Conservation (phyloP, 2,797 vertebrate genomes). For the Cottoperca gobio region DNA sequence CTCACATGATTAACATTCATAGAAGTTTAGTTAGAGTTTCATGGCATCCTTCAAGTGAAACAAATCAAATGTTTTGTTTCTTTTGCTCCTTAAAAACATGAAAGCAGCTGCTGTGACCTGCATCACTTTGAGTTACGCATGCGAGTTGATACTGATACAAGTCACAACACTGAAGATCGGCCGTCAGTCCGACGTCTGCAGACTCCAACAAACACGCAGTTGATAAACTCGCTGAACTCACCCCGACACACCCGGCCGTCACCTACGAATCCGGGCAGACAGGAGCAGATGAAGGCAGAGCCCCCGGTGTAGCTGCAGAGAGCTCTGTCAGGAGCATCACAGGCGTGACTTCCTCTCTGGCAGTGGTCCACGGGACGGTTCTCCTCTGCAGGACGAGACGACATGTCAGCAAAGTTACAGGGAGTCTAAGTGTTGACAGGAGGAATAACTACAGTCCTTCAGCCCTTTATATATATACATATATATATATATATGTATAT, state of each 20-base stretch:
- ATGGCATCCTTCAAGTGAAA: background rate
- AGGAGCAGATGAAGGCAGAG: slow-evolving; percentile 87
- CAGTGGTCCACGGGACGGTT: slow-evolving; percentile 87
- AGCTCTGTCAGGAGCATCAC: slow-evolving; percentile 88
- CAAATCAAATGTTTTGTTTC: background rate
- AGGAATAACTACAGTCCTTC: background rate
- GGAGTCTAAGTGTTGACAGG: no score
- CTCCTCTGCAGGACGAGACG: slow-evolving; percentile 60
- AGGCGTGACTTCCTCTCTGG: slow-evolving; percentile 85
- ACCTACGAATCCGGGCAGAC: slow-evolving; percentile 88
- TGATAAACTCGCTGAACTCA: slow-evolving; percentile 55
- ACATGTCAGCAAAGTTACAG: background rate
- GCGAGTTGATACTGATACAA: background rate
- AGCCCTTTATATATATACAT: no score
- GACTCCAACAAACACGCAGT: background rate
- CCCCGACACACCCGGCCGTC: slow-evolving; percentile 89
- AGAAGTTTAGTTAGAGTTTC: background rate
- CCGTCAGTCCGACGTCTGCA: background rate
- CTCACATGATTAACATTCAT: background rate
- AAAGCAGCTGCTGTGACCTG: background rate
- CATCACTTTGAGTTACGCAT: background rate
- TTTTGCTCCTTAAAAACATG: background rate
- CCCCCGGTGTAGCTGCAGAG: slow-evolving; percentile 87
- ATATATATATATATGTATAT: no score
- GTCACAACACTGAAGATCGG: background rate